Percentiles rank a stretch among this genome's conserved stretches.
phyloP scores from a whole-genome alignment of 1,140 invertebrate species.

The Wasmannia auropunctata region DNA sequence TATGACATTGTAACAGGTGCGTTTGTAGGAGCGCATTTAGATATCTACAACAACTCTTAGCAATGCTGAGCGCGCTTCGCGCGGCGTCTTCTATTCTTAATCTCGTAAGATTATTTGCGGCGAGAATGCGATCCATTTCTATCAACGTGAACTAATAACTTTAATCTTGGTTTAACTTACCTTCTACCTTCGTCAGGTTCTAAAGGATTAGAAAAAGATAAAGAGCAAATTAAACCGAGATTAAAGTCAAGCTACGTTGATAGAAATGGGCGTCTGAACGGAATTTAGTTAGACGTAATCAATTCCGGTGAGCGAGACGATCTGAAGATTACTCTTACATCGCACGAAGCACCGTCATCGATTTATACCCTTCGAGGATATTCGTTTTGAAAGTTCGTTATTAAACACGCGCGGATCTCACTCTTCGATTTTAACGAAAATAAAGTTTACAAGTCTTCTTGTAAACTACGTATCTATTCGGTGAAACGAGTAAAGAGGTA shows the following conservation, averaged over 20 bases:
- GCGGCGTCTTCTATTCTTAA: constrained; percentile 4
- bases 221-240: too few relatives aligned
- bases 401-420: background rate
- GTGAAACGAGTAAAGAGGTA: background rate
- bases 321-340: background rate
- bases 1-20: constrained; percentile 26
- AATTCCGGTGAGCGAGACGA: background rate
- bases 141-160: too few relatives aligned
- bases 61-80: background rate
- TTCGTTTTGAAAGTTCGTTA: background rate
- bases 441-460: background rate
- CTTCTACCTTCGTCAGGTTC: too few relatives aligned
- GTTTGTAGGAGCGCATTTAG: background rate
- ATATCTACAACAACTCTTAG: background rate
- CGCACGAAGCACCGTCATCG: background rate
- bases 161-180: too few relatives aligned
- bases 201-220: too few relatives aligned
- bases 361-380: background rate
- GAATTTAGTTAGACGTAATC: constrained; percentile 4
- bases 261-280: background rate
- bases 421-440: background rate
- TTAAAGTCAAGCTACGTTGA: too few relatives aligned
- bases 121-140: background rate
- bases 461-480: too few relatives aligned
- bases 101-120: background rate